Percentiles rank a stretch among this genome's conserved stretches.
phyloP scores from a whole-genome alignment of 2,113 vertebrate genomes.

The Amia ocellicauda region DNA sequence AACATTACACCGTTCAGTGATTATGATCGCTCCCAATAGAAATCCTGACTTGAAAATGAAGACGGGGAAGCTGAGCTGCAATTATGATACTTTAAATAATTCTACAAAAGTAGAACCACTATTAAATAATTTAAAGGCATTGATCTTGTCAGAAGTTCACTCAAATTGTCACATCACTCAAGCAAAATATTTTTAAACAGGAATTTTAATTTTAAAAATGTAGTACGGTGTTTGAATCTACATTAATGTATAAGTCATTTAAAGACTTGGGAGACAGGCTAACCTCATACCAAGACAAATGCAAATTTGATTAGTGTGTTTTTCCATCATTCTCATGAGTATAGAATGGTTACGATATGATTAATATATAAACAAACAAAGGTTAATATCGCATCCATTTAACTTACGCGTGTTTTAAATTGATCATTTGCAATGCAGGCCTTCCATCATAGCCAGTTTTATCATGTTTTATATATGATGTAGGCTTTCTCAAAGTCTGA shows the following conservation, averaged over 20 bases:
- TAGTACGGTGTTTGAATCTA: background rate
- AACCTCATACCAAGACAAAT: too few relatives aligned
- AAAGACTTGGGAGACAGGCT: too few relatives aligned
- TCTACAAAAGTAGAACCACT: slow-evolving; percentile 83
- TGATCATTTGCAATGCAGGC: slow-evolving; percentile 38
- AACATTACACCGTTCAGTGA: slow-evolving; percentile 81
- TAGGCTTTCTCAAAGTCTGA: slow-evolving; percentile 11
- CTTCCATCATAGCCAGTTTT: slow-evolving; percentile 15
- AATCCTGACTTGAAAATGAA: slow-evolving; percentile 76
- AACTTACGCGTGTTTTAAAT: background rate
- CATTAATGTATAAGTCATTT: background rate
- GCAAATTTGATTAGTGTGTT: too few relatives aligned
- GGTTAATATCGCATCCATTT: slow-evolving; percentile 63
- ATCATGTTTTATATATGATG: slow-evolving; percentile 30
- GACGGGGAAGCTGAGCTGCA: slow-evolving; percentile 71
- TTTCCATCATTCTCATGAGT: too few relatives aligned
- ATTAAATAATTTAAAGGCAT: slow-evolving; percentile 83
- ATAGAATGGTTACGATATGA: too few relatives aligned
- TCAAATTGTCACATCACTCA: slow-evolving; percentile 73
- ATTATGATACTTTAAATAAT: slow-evolving; percentile 94
- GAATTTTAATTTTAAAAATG: slow-evolving; percentile 32
- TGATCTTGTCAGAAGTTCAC: slow-evolving; percentile 74
- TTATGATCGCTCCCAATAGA: slow-evolving; percentile 83
- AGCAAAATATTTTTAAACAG: slow-evolving; percentile 73
- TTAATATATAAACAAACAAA: slow-evolving; percentile 55